Evolutionary conservation across 2,797 vertebrate genomes (phyloP).

Genomic region (Buceros bicornis): DNA sequence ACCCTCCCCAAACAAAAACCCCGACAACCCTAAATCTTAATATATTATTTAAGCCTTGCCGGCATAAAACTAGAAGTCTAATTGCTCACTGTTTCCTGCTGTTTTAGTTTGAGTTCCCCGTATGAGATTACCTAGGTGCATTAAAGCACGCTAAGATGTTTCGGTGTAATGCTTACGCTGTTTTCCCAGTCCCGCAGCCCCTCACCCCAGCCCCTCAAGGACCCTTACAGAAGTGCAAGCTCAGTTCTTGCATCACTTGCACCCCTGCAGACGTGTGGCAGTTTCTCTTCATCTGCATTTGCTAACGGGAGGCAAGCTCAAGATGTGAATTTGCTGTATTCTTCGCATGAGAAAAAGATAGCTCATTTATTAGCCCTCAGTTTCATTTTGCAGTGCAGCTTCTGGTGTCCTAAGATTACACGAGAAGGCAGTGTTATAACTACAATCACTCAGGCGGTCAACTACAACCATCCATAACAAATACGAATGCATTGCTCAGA

Average conservation of each 20-base stretch:
- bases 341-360: constrained; percentile 38
- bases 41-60: constrained; percentile 1
- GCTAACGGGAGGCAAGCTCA: background rate
- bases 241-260: background rate
- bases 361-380: constrained; percentile 49
- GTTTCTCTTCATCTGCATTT: background rate
- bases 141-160: constrained; percentile 2
- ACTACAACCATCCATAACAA: constrained; percentile 45
- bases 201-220: background rate
- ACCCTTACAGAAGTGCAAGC: background rate
- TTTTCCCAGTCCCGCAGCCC: rapidly evolving
- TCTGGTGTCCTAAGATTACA: constrained; percentile 60
- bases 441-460: constrained; percentile 52
- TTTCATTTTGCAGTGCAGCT: constrained; percentile 47
- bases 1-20: background rate
- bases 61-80: background rate
- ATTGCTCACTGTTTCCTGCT: background rate
- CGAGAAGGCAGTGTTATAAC: constrained; percentile 61
- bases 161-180: background rate
- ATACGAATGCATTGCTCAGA: constrained; percentile 31
- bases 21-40: background rate
- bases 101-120: background rate
- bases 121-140: background rate
- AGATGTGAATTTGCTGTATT: constrained; percentile 22
- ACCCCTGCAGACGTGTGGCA: background rate